These are phyloP conservation scores for Trichonephila clavata DNA, from an alignment of 1,140 invertebrate genomes.

Conservation along the genomic window DNA sequence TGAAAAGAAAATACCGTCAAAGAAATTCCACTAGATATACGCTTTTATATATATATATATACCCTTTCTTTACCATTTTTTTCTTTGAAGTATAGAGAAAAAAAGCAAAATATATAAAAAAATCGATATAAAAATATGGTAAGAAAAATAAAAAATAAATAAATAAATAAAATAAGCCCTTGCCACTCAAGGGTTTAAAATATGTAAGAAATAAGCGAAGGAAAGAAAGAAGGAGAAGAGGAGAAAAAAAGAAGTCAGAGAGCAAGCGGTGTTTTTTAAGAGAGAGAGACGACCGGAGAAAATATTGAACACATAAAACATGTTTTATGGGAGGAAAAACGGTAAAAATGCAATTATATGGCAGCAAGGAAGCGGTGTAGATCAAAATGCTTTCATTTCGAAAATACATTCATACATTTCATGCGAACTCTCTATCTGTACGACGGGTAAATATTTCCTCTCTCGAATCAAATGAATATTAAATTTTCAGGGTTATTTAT, in stretches of 20 bases:
- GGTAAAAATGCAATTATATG: slow-evolving; percentile 59
- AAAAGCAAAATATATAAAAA: neutral
- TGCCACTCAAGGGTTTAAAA: slow-evolving; percentile 59
- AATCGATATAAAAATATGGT: neutral
- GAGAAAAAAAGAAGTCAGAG: slow-evolving; percentile 49
- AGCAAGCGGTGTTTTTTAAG: slow-evolving; percentile 55
- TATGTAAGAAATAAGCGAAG: slow-evolving; percentile 59
- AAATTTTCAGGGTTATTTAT: neutral
- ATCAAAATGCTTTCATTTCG: slow-evolving; percentile 52
- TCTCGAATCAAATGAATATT: neutral
- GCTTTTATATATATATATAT: slow-evolving; percentile 14
- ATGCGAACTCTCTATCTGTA: neutral
- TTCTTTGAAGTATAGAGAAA: neutral
- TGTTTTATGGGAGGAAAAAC: slow-evolving; percentile 44
- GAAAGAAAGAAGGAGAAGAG: neutral
- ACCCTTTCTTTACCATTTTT: neutral
- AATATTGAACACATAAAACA: slow-evolving; percentile 46
- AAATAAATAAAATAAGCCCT: slow-evolving; percentile 30
- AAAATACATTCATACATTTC: neutral
- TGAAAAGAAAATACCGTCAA: slow-evolving; percentile 61
- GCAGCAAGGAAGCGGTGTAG: neutral
- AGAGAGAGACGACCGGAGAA: neutral
- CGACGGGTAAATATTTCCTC: neutral
- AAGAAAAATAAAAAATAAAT: neutral
- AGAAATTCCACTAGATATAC: slow-evolving; percentile 64